Evolutionary conservation across 2,113 vertebrate genomes (phyloP).

Genomic region (Corvus moneduloides): DNA sequence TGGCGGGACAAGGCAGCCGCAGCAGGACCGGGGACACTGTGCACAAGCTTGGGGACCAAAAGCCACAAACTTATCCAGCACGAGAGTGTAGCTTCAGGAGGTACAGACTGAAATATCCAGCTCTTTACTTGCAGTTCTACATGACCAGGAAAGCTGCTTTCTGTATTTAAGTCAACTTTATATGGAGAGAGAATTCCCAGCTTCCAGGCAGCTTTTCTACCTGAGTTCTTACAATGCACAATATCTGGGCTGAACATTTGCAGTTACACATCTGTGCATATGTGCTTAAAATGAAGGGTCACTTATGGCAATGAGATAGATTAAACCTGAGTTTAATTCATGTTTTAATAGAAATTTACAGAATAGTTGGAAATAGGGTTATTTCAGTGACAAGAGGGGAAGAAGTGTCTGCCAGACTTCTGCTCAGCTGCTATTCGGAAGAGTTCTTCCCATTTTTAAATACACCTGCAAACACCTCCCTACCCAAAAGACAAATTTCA

Average conservation of each 20-base stretch:
- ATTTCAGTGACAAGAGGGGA: neutral
- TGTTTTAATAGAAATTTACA: neutral
- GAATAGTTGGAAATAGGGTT: neutral
- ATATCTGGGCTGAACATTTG: neutral
- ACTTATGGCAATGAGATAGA: neutral
- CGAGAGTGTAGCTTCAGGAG: conserved; percentile 13
- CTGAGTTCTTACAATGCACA: neutral
- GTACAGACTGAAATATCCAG: conserved; percentile 6
- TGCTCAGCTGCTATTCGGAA: neutral
- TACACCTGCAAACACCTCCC: neutral
- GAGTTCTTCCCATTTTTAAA: neutral
- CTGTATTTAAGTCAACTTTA: neutral
- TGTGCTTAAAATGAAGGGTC: neutral
- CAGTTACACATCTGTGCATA: neutral
- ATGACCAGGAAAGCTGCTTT: conserved; percentile 3
- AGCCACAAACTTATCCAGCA: conserved; percentile 68
- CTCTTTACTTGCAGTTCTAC: conserved; percentile 57
- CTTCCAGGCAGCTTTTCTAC: neutral
- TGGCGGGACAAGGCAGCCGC: conserved; percentile 51
- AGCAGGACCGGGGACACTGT: conserved; percentile 24
- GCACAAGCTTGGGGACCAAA: conserved; percentile 68
- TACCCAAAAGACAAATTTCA: neutral
- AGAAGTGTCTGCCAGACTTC: neutral
- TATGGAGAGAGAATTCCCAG: neutral
- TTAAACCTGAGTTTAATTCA: neutral